These are phyloP conservation scores for Otolemur garnettii DNA, from an alignment of 2,113 vertebrate genomes.

Conservation along the genomic window DNA sequence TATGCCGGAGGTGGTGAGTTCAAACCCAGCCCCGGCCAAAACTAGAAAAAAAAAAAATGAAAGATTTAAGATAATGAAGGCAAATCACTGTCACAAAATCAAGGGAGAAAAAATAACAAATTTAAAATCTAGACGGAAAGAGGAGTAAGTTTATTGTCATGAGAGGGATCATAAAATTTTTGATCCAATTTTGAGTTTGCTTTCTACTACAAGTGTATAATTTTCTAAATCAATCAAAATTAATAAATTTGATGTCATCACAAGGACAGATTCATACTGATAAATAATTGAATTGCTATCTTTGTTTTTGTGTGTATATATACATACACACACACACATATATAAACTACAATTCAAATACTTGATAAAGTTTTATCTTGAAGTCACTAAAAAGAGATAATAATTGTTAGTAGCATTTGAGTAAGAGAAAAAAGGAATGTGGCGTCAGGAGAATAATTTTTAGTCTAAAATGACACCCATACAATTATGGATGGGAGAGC, in stretches of 20 bases:
- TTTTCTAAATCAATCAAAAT: conserved; percentile 48
- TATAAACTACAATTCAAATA: conserved; percentile 15
- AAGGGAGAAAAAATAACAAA: neutral
- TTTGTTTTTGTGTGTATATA: neutral
- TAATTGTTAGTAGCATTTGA: neutral
- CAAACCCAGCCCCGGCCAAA: too few species aligned
- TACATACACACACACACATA: neutral
- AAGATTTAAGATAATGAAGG: too few species aligned
- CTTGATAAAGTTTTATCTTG: neutral
- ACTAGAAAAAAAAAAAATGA: too few species aligned
- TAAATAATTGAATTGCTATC: conserved; percentile 45
- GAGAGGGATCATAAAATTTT: neutral
- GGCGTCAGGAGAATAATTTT: neutral
- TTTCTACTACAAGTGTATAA: neutral
- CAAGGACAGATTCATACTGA: neutral
- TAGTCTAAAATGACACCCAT: neutral
- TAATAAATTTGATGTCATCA: conserved; percentile 53
- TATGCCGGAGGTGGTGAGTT: too few species aligned
- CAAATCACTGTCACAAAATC: too few species aligned
- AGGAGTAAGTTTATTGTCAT: neutral
- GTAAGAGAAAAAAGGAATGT: neutral
- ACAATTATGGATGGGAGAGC: neutral
- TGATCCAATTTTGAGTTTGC: neutral
- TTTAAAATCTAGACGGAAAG: neutral
- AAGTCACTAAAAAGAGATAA: neutral